Percentiles rank a stretch among this genome's conserved stretches.
Conservation (phyloP, 2,113 vertebrate species). For the Microcebus griseorufus region DNA sequence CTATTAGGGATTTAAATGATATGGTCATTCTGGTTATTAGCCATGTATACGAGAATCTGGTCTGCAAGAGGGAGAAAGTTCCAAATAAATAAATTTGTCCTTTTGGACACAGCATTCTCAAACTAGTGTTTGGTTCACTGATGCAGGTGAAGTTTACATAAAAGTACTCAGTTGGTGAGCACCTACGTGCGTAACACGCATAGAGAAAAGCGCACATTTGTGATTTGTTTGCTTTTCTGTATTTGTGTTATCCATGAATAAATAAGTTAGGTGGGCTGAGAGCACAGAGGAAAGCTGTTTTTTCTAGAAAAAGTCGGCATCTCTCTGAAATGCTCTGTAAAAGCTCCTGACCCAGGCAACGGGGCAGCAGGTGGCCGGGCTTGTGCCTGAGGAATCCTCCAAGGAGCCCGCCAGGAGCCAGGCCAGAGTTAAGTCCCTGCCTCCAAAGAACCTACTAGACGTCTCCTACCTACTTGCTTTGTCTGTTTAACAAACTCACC, state of each 20-base stretch:
- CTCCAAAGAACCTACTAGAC: background rate
- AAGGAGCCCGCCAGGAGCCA: background rate
- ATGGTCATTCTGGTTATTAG: background rate
- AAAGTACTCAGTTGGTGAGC: too few relatives aligned
- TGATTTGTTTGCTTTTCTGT: background rate
- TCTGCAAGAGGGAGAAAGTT: background rate
- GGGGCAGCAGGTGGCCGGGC: background rate
- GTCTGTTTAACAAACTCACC: slow-evolving; percentile 41
- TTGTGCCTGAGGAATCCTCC: background rate
- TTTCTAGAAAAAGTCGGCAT: background rate
- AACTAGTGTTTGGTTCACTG: background rate
- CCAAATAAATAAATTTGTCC: background rate
- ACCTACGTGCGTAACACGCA: fast-evolving
- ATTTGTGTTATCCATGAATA: background rate
- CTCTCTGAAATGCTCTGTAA: background rate
- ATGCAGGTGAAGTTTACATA: background rate
- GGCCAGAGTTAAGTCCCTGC: background rate
- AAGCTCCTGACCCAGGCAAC: background rate
- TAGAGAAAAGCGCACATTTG: background rate
- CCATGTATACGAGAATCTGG: background rate
- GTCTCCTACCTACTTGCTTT: slow-evolving; percentile 42
- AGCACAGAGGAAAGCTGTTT: background rate
- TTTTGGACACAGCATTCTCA: background rate
- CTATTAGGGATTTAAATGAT: background rate
- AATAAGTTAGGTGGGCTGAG: background rate